Evolutionary conservation across 92 coral and sea anemone species (phyloP), one percentile per base, ranked within the genome.

Genomic region (Epizoanthus rinbou): DNA sequence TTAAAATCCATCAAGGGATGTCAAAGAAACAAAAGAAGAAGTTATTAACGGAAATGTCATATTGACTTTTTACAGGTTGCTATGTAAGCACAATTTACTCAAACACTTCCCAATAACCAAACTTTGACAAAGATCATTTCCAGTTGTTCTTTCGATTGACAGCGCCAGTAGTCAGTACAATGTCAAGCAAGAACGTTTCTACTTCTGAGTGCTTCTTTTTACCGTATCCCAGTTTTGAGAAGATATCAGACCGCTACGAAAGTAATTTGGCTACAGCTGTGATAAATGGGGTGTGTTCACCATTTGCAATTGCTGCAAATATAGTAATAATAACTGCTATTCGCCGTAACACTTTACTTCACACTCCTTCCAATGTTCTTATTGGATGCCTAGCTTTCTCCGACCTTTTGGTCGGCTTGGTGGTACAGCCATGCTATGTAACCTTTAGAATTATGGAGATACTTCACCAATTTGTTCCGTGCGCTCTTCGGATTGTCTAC

Each of bases 341-440:
- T 78, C 68, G 69, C 3, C 80, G 88, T 53, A 82, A 86, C 16
- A 62, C 25, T 19, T 23, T 79, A 4, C 97, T 93, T 45, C 87
- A 84, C 52, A 88, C 85, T 7, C 97, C 97, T 3, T 88, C 93
- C 16, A 93, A 90, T 64, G 76, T 90, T 53, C 88, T 86, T 19
- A 66, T 90, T 1, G 94, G 90, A 19, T 87, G 94, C 67, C 69
- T 93, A 10, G 94, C 97, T 18, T 86, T 84, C 18, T 93, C 94
- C 11, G 97, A 93, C 59, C 64, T 93, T 35, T 57, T 90, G 19
- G 92, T 93, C 0, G 92, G 92, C 18, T 81, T 93, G n/a, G 75
- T 93, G 9, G 94, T 93, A 1, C 97, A 90, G 78, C 97, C 97
- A 0, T 88, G 91, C 39, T 92, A 86, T 71, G 90, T 92, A 14